A percentile compares a stretch with the other conserved stretches of the same genome.
phyloP scores from a whole-genome alignment of 2,113 vertebrate genomes.

The Cygnus atratus region DNA sequence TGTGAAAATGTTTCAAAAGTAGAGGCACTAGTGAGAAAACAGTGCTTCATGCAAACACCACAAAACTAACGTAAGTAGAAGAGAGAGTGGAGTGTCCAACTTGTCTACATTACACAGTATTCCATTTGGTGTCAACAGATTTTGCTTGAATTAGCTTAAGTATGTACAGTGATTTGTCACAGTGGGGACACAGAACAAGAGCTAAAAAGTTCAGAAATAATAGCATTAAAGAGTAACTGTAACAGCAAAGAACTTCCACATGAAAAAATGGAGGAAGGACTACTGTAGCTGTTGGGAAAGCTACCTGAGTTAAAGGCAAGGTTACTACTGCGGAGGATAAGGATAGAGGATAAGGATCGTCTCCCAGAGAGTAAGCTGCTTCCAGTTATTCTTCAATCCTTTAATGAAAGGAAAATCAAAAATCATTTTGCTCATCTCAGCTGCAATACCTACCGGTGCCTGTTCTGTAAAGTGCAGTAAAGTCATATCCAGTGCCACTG shows the following conservation, averaged over 20 bases:
- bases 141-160: background rate
- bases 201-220: background rate
- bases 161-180: background rate
- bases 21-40: background rate
- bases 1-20: background rate
- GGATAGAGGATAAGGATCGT: fast-evolving
- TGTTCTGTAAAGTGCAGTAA: background rate
- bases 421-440: fast-evolving
- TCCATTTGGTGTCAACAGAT: background rate
- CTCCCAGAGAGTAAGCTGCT: background rate
- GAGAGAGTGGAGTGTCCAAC: background rate
- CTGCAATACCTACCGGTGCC: background rate
- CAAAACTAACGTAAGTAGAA: background rate
- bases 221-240: background rate
- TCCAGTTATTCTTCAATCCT: fast-evolving
- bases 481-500: background rate
- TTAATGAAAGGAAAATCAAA: background rate
- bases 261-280: background rate
- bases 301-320: background rate
- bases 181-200: background rate
- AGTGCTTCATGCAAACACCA: background rate
- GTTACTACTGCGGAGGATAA: background rate
- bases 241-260: background rate
- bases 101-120: background rate
- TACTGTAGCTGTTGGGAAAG: background rate